Evolutionary conservation across 2,797 vertebrate species (phyloP), one percentile per base, ranked within the genome.

Genomic region (Tragelaphus eurycerus): DNA sequence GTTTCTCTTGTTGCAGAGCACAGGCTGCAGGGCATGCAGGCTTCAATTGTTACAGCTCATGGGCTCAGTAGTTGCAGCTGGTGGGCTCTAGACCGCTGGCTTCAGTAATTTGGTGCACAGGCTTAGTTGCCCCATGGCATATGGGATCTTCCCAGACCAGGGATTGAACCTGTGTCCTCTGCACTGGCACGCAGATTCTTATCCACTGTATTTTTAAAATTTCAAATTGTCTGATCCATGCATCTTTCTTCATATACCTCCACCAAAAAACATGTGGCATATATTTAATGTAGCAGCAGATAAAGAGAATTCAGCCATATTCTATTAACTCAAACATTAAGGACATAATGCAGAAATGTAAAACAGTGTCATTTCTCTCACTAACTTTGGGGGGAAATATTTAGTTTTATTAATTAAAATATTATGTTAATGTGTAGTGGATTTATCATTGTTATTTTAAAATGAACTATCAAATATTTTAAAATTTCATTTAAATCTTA

Each of bases 211-310:
- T 82, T 88, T 94, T 97, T 64, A 14, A 54, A 62, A 74, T 93
- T 74, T 90, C 21, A 88, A 59, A 84, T 92, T 43, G 14, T 96
- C 25, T 87, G 79, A 84, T 85, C 14, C 13, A 54, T 94, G 93
- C 23, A 84, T 29, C 12, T 88, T 89, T 48, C 17, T 76, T 93
- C 34, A 15, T 89, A 25, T 76, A 85, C 15, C 46, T 90, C 81
- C 81, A 55, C 48, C 81, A 96, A 34, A 62, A 89, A 90, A 93
- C 21, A 54, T 89, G 79, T 12, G 59, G 82, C 60, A 90, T 29
- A 50, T 88, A 50, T 55, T 87, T 96, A 90, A 93, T 50, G 25
- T 95, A 86, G 74, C 81, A 93, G 48, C 54, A 86, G 60, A 15
- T 95, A 90, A 90, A 71, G 54, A 94, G 21, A 91, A n/a, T 84